Percentiles rank a stretch among this genome's conserved stretches.
These are phyloP conservation scores for Nicator chloris DNA, from an alignment of 2,113 vertebrate genomes.

Conservation along the genomic window DNA sequence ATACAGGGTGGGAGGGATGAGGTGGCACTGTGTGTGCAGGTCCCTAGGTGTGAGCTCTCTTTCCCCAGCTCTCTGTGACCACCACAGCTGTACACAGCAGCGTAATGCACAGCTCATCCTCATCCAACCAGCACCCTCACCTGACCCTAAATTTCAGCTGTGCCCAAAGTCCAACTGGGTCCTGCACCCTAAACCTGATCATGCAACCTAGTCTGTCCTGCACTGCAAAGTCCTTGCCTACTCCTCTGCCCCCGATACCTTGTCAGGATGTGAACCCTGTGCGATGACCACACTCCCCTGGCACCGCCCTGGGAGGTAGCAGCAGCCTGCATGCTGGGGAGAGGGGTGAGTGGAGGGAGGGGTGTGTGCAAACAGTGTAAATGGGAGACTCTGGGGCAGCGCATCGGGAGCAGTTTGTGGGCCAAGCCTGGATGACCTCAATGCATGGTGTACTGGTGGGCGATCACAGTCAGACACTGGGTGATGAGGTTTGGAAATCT, in stretches of 20 bases:
- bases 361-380: neutral
- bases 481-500: too few relatives aligned
- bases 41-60: neutral
- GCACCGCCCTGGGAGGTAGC: rapidly evolving
- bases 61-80: neutral
- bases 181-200: neutral
- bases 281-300: rapidly evolving
- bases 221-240: neutral
- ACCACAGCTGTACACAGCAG: neutral
- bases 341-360: neutral
- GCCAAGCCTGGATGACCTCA: neutral
- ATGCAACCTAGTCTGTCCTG: neutral
- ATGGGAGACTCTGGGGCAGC: neutral
- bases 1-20: neutral
- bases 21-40: neutral
- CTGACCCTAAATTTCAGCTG: neutral
- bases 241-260: rapidly evolving
- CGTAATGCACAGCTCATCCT: neutral
- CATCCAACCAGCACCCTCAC: neutral
- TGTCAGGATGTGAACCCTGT: neutral
- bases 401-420: rapidly evolving
- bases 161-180: neutral
- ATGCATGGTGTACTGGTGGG: too few relatives aligned
- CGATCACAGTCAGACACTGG: neutral
- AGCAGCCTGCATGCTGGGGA: neutral